Evolutionary conservation across 2,797 vertebrate species (phyloP), one percentile per base, ranked within the genome.

Genomic region (Anniella stebbinsi): DNA sequence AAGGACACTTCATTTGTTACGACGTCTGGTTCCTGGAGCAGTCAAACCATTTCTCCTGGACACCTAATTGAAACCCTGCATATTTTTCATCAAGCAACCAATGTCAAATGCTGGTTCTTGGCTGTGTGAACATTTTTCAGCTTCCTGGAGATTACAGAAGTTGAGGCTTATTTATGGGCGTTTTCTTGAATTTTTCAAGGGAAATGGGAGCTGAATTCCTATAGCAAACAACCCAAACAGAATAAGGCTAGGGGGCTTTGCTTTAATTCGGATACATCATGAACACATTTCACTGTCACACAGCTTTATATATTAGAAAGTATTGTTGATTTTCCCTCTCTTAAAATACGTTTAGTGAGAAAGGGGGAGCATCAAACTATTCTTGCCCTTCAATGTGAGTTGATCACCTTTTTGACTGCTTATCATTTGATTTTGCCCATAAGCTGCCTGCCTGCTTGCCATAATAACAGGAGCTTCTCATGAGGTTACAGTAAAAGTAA

Each of bases 1-100:
- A 98, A 98, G 97, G 97, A 96, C 97, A 96, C 96, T 97, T 96
- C 95, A 95, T 94, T 96, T 96, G 95, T 95, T 96, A 95, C 91
- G 94, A 96, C 94, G 91, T 88, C 90, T 90, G 85, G 80, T 93
- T 97, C 94, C 94, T 94, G 89, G 89, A 96, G 94, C 94, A 94
- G 88, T 95, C 93, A 96, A 96, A 96, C 45, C 86, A 81, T 96
- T 96, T 96, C 94, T 91, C 93, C 89, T 91, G 96, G 96, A 96
- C 95, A 94, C 69, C 80, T 94, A 90, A 90, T 91, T 94, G 96
- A 94, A 96, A 96, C 93, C 88, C 80, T 95, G 96, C 96, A 92
- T 97, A 96, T 97, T 97, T 96, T 96, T 88, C 93, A 87, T 87
- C 72, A 57, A 84, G 86, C 80, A 91, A 78, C 93, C 95, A 80